These are phyloP conservation scores for Takifugu ocellatus DNA, from an alignment of 2,797 vertebrate genomes.

Conservation along the genomic window DNA sequence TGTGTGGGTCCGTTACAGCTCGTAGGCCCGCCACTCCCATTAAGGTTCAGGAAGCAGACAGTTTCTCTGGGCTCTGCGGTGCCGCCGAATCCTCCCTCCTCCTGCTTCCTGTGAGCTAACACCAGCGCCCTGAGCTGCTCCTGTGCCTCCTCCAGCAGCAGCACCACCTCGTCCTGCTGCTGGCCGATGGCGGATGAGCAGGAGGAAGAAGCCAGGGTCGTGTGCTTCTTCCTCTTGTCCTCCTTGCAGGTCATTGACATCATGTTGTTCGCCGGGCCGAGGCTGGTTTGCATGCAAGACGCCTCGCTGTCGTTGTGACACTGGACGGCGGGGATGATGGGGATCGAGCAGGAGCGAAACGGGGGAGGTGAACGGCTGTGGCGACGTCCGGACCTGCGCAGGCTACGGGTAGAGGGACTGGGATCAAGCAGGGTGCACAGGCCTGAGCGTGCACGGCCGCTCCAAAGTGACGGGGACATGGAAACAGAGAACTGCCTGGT, in stretches of 20 bases:
- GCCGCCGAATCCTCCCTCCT: slow-evolving; percentile 35
- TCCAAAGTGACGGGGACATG: slow-evolving; percentile 34
- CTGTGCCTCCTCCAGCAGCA: slow-evolving; percentile 69
- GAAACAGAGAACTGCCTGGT: slow-evolving; percentile 63
- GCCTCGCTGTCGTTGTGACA: slow-evolving; percentile 66
- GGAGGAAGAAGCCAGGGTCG: slow-evolving; percentile 11
- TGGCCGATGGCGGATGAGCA: slow-evolving; percentile 40
- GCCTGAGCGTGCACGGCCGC: slow-evolving; percentile 10
- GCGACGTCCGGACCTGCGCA: slow-evolving; percentile 29
- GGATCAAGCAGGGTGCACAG: slow-evolving; percentile 11
- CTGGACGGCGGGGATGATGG: slow-evolving; percentile 77
- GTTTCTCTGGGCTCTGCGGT: slow-evolving; percentile 65
- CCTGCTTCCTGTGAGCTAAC: slow-evolving; percentile 66
- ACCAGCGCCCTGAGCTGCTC: slow-evolving; percentile 69
- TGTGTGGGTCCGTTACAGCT: slow-evolving; percentile 68
- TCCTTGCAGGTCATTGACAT: slow-evolving; percentile 32
- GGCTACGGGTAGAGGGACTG: slow-evolving; percentile 23
- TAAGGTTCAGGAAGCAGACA: slow-evolving; percentile 74
- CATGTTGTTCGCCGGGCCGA: slow-evolving; percentile 13
- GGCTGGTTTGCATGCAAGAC: slow-evolving; percentile 76
- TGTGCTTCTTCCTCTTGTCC: slow-evolving; percentile 11
- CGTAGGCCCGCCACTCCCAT: slow-evolving; percentile 40
- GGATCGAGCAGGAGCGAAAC: slow-evolving; percentile 70
- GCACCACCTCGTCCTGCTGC: slow-evolving; percentile 53
- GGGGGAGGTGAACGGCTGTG: slow-evolving; percentile 44